Evolutionary conservation across 2,113 vertebrate species (phyloP).

Genomic region (Psittacara wagleri): DNA sequence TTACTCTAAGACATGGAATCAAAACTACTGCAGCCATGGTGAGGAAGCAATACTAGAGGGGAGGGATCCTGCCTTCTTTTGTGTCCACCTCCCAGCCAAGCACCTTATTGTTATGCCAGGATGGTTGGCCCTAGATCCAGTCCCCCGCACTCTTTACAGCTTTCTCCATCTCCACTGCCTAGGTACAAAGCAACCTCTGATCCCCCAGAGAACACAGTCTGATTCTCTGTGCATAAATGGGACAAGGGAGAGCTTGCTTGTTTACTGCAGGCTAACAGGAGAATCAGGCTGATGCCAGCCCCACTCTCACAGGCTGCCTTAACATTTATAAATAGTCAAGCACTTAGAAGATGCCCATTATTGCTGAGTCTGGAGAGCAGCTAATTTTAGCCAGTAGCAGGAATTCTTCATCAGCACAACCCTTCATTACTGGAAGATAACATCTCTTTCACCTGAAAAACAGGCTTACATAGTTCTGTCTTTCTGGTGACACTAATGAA

Average conservation of each 20-base stretch:
- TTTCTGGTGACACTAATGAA: constrained; percentile 43
- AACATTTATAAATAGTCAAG: neutral
- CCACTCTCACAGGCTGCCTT: neutral
- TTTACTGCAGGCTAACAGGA: neutral
- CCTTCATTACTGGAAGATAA: constrained; percentile 20
- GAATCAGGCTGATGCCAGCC: neutral
- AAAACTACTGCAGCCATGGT: neutral
- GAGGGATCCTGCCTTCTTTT: neutral
- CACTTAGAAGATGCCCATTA: neutral
- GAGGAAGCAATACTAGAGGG: neutral
- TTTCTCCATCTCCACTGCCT: neutral
- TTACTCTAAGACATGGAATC: neutral
- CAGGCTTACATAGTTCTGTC: constrained; percentile 43
- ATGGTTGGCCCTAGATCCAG: neutral
- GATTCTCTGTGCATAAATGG: neutral
- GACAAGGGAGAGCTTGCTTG: neutral
- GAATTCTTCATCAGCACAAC: constrained; percentile 15
- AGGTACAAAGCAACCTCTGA: neutral
- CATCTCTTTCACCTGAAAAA: constrained; percentile 46
- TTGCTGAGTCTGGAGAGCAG: neutral
- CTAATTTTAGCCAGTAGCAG: constrained; percentile 20
- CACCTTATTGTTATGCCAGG: neutral
- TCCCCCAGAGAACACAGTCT: neutral
- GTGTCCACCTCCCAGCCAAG: neutral
- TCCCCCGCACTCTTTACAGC: neutral